phyloP scores from a whole-genome alignment of 1,140 invertebrate genomes.

The Carcinoscorpius rotundicauda region DNA sequence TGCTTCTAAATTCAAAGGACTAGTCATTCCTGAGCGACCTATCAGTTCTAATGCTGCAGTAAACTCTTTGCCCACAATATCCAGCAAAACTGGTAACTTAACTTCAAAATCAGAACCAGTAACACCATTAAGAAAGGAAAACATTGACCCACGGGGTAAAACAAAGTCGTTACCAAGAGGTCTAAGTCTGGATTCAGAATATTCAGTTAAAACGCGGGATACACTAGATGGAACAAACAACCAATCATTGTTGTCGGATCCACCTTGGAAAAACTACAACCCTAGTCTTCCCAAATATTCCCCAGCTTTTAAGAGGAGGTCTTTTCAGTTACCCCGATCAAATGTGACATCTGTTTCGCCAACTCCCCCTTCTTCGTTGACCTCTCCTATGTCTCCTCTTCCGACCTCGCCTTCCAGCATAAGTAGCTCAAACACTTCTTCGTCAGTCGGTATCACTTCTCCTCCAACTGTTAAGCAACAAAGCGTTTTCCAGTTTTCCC shows the following conservation, averaged over 20 bases:
- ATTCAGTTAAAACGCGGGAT: too few relatives aligned
- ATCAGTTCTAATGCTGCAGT: slow-evolving; percentile 11
- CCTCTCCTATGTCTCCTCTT: slow-evolving; percentile 14
- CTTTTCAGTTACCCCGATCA: slow-evolving; percentile 35
- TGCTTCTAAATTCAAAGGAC: slow-evolving; percentile 54
- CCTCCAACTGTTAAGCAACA: slow-evolving; percentile 5
- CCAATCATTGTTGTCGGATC: slow-evolving; percentile 2
- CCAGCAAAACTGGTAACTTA: slow-evolving; percentile 43
- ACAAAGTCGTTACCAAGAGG: slow-evolving; percentile 15
- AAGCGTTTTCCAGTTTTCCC: slow-evolving; percentile 19
- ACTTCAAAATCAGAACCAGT: slow-evolving; percentile 32
- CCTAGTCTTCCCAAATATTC: slow-evolving; percentile 56
- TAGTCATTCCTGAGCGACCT: slow-evolving; percentile 62
- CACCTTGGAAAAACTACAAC: slow-evolving; percentile 12
- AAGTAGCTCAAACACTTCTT: slow-evolving; percentile 15
- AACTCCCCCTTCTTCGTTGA: slow-evolving; percentile 19
- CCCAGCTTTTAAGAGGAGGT: slow-evolving; percentile 65
- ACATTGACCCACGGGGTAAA: not conserved
- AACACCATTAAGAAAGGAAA: slow-evolving; percentile 4
- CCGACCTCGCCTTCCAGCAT: slow-evolving; percentile 16
- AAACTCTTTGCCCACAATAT: slow-evolving; percentile 57
- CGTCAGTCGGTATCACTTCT: not conserved
- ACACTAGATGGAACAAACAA: too few relatives aligned
- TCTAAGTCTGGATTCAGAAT: slow-evolving; percentile 5
- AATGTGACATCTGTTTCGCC: slow-evolving; percentile 13